Conservation (phyloP, 1,140 invertebrate genomes). For the Lepidotrigona ventralis region DNA sequence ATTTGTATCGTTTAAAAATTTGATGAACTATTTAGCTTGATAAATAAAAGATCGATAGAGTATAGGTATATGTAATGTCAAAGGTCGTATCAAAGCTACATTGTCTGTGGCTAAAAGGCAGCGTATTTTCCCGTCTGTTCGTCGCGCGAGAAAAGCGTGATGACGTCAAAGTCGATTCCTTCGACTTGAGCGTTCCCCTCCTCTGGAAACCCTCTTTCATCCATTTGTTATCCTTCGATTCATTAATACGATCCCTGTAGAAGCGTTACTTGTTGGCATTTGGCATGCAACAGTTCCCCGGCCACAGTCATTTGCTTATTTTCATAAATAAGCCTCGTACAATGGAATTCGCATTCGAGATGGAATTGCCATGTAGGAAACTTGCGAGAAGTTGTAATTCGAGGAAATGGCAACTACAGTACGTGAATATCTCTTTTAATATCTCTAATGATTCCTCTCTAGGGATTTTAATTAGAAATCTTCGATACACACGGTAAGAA, state of each 20-base stretch:
- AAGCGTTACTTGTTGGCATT: slow-evolving; percentile 28
- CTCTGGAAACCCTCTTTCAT: not conserved
- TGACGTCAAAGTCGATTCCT: slow-evolving; percentile 50
- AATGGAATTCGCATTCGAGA: not conserved
- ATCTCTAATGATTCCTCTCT: no score
- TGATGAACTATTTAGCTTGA: slow-evolving; percentile 57
- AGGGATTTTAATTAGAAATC: no score
- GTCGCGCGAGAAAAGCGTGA: slow-evolving; percentile 42
- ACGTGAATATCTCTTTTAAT: no score
- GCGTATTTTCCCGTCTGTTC: slow-evolving; percentile 51
- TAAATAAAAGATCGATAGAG: slow-evolving; percentile 66
- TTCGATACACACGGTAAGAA: no score
- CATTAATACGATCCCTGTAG: not conserved
- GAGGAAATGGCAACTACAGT: no score
- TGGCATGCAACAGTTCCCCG: slow-evolving; percentile 4
- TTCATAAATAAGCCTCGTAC: not conserved
- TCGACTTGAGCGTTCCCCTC: slow-evolving; percentile 14
- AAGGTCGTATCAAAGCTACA: slow-evolving; percentile 58
- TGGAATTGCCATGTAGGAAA: not conserved
- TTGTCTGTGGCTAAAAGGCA: slow-evolving; percentile 58
- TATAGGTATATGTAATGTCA: slow-evolving; percentile 57
- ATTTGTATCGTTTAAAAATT: slow-evolving; percentile 49
- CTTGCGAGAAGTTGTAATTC: not conserved
- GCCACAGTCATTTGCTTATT: not conserved
- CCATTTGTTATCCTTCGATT: not conserved